Percentiles rank a stretch among this genome's conserved stretches.
These are phyloP conservation scores for Cyclura pinguis DNA, from an alignment of 2,797 vertebrate genomes.

Conservation along the genomic window DNA sequence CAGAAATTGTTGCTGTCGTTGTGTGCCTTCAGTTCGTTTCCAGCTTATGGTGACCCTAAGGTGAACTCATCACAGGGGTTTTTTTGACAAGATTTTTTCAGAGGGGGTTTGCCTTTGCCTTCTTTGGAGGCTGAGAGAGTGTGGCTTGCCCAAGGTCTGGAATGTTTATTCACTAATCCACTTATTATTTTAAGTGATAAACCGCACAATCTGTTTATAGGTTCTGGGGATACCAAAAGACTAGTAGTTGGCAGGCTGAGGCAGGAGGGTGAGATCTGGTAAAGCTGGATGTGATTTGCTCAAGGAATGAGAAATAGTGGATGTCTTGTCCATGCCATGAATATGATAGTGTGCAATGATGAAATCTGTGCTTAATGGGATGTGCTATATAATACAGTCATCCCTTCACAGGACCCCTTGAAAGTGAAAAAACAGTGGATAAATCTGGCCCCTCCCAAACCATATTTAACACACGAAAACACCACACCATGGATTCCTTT, in stretches of 20 bases:
- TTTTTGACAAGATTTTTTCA: too few species aligned
- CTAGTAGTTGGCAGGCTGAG: background rate
- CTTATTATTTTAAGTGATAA: background rate
- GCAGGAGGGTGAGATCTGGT: background rate
- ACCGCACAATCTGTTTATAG: too few species aligned
- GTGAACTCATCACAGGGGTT: too few species aligned
- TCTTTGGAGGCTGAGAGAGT: background rate
- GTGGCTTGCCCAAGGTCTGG: background rate
- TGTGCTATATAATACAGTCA: background rate
- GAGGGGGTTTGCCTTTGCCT: too few species aligned
- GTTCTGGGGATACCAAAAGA: too few species aligned
- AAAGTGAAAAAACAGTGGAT: too few species aligned
- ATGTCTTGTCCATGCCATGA: too few species aligned
- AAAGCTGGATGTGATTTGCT: background rate
- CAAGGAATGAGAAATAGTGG: background rate
- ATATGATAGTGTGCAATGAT: background rate
- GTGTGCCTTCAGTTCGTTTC: background rate
- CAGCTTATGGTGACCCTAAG: background rate
- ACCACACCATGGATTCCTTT: too few species aligned
- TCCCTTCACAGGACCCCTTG: too few species aligned
- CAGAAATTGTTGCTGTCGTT: background rate
- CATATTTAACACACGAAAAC: too few species aligned
- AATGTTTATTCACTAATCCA: too few species aligned
- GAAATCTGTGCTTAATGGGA: background rate
- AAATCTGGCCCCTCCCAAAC: too few species aligned